Conservation (phyloP, 2,797 vertebrate genomes). For the Psittacula echo region DNA sequence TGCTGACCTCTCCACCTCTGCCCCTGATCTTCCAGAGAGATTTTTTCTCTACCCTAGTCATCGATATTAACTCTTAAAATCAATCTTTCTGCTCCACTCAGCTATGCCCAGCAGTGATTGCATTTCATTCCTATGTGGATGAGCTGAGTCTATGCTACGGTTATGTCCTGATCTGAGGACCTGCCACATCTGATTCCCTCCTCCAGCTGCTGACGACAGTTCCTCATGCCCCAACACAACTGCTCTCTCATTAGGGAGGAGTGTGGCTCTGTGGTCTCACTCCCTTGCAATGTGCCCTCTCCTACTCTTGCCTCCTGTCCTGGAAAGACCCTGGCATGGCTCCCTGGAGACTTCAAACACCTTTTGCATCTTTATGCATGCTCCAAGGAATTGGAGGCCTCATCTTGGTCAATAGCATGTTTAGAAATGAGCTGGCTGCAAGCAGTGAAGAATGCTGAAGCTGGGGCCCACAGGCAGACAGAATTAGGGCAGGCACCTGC, state of each 20-base stretch:
- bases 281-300: background rate
- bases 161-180: background rate
- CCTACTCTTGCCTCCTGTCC: background rate
- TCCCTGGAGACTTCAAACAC: background rate
- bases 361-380: rapidly evolving
- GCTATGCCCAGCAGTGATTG: background rate
- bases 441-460: background rate
- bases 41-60: background rate
- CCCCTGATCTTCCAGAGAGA: background rate
- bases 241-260: background rate
- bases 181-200: background rate
- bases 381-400: background rate
- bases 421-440: background rate
- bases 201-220: background rate
- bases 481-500: background rate
- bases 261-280: background rate
- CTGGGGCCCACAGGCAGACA: background rate
- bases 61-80: background rate
- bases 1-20: background rate
- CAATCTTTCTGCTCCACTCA: background rate
- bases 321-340: background rate
- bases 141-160: rapidly evolving
- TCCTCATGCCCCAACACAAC: background rate
- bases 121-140: background rate
- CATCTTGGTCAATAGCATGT: rapidly evolving